phyloP scores from a whole-genome alignment of 2,888 invertebrate genomes.

The Andrena camellia region DNA sequence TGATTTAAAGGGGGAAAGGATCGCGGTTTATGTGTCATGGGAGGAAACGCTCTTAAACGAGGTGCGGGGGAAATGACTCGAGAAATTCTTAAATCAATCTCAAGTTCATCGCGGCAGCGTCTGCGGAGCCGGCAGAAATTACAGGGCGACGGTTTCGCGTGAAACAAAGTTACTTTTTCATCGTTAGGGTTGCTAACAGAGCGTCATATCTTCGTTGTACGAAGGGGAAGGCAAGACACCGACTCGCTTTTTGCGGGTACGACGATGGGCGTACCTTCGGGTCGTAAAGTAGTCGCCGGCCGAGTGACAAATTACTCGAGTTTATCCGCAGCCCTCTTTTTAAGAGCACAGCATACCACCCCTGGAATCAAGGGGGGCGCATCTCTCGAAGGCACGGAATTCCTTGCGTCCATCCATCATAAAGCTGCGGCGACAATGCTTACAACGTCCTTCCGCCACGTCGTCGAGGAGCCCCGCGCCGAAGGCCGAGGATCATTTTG shows the following conservation, averaged over 20 bases:
- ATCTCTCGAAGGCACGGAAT: conserved; percentile 66
- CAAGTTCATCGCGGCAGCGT: neutral
- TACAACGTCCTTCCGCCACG: conserved; percentile 76
- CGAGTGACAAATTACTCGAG: conserved; percentile 79
- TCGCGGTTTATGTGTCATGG: too few species aligned
- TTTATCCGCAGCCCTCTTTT: conserved; percentile 75
- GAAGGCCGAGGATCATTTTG: conserved; percentile 58
- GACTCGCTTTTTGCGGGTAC: conserved; percentile 61
- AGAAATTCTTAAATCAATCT: conserved; percentile 21
- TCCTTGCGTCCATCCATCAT: conserved; percentile 78
- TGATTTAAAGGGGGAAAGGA: too few species aligned
- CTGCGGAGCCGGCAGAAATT: conserved; percentile 27
- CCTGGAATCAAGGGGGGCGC: conserved; percentile 59
- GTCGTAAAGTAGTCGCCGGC: conserved; percentile 68
- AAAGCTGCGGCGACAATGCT: conserved; percentile 77
- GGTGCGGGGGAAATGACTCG: neutral
- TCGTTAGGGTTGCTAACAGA: conserved; percentile 36
- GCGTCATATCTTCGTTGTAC: conserved; percentile 53
- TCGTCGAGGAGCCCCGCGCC: conserved; percentile 55
- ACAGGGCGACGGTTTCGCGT: neutral
- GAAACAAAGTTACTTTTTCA: conserved; percentile 52
- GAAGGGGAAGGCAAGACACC: conserved; percentile 34
- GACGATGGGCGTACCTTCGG: conserved; percentile 61
- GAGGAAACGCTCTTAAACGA: too few species aligned
- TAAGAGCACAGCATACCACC: conserved; percentile 64